These are phyloP conservation scores for Drosophila micromelanica DNA, from an alignment of 1,140 invertebrate species.

Conservation along the genomic window DNA sequence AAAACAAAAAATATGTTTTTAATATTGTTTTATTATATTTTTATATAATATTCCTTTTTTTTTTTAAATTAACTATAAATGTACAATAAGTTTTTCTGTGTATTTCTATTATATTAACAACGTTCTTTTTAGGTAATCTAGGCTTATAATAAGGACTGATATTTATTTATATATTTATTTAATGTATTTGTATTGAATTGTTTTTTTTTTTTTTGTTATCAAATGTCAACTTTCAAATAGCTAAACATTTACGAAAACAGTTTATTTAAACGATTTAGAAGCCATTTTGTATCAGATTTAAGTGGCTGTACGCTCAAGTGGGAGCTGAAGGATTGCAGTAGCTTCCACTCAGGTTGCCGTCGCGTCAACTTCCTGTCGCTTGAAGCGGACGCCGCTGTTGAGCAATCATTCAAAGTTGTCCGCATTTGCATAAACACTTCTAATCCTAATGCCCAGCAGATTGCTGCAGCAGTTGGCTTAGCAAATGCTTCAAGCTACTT, in stretches of 20 bases:
- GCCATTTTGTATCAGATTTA: conserved; percentile 54
- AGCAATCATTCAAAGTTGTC: conserved; percentile 77
- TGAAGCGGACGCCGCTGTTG: conserved; percentile 32
- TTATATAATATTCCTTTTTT: too few species aligned
- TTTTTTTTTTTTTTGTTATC: too few species aligned
- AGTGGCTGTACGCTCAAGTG: conserved; percentile 33
- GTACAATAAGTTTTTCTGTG: too few species aligned
- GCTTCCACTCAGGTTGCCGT: conserved; percentile 4
- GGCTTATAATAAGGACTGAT: too few species aligned
- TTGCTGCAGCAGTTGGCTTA: conserved; percentile 45
- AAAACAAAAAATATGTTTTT: too few species aligned
- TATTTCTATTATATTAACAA: too few species aligned
- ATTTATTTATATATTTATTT: too few species aligned
- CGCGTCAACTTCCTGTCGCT: conserved; percentile 31
- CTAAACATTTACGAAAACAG: conserved; percentile 15
- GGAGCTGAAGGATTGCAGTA: not conserved
- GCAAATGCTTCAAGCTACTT: conserved; percentile 57
- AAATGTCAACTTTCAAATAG: not conserved
- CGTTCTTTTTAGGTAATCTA: too few species aligned
- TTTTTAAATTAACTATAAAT: too few species aligned
- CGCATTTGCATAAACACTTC: conserved; percentile 81
- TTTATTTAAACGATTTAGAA: conserved; percentile 57
- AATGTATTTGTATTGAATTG: too few species aligned
- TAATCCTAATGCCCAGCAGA: conserved; percentile 76
- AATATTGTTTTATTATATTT: too few species aligned